These are phyloP conservation scores for Coptotermes formosanus DNA, from an alignment of 1,140 invertebrate species.

Conservation along the genomic window DNA sequence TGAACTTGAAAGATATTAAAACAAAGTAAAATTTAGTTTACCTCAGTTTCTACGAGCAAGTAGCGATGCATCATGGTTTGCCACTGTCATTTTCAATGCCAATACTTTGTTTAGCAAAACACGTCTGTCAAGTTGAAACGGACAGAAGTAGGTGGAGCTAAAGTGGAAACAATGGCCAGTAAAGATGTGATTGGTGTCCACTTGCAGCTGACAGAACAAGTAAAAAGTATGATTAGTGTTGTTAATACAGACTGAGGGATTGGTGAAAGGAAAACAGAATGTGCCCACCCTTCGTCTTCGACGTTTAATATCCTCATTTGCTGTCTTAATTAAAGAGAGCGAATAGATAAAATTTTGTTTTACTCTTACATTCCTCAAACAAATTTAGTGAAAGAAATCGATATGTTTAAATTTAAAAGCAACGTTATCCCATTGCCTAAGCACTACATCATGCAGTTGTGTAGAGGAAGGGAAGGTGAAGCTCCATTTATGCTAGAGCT, in stretches of 20 bases:
- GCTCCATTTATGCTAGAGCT: too few species aligned
- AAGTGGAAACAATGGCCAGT: background rate
- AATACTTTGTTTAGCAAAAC: background rate
- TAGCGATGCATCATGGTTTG: background rate
- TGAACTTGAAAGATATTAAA: too few species aligned
- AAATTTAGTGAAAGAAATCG: too few species aligned
- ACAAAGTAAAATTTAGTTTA: background rate
- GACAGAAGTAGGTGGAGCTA: background rate
- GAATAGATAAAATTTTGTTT: too few species aligned
- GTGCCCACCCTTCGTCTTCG: too few species aligned
- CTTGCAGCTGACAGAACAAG: background rate
- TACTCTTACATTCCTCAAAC: too few species aligned
- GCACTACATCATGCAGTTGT: too few species aligned
- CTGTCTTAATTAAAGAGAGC: too few species aligned
- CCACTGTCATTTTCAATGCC: background rate
- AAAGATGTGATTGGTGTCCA: conserved; percentile 10
- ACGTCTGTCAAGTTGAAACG: background rate
- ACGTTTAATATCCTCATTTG: too few species aligned
- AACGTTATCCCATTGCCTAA: too few species aligned
- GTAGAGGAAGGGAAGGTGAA: too few species aligned
- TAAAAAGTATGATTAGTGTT: background rate
- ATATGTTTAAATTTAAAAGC: too few species aligned
- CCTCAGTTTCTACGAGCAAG: background rate
- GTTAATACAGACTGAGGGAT: background rate
- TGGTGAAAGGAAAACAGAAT: background rate